Conservation (phyloP, 92 coral and sea anemone genomes). For the Epizoanthus ramosus region DNA sequence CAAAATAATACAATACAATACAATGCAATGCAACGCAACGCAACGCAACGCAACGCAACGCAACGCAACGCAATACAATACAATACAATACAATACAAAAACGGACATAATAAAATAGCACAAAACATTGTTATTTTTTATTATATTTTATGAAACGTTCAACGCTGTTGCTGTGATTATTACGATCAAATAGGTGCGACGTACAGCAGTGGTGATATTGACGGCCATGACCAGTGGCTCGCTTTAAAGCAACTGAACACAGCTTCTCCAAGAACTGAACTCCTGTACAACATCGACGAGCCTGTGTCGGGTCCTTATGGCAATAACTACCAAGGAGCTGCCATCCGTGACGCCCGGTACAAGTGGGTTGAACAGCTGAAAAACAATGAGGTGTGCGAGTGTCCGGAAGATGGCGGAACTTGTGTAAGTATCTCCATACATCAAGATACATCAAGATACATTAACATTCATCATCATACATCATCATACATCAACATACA, state of each 20-base stretch:
- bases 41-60: no score
- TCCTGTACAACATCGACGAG: constrained; percentile 4
- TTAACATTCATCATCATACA: no score
- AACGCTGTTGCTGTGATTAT: neutral
- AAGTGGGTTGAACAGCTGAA: neutral
- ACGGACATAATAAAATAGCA: no score
- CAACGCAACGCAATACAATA: no score
- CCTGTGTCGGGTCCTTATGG: neutral
- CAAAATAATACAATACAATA: no score
- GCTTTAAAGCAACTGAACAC: neutral
- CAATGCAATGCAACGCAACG: no score
- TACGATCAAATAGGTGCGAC: neutral
- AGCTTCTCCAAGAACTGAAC: constrained; percentile 1
- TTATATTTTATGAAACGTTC: neutral
- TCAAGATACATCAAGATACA: no score
- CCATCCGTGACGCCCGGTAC: neutral
- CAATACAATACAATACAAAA: no score
- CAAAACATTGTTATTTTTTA: no score
- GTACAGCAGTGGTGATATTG: neutral
- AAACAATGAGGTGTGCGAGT: neutral
- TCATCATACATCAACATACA: no score
- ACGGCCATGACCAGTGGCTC: neutral
- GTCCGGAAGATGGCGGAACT: neutral
- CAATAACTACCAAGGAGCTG: neutral
- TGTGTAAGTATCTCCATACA: no score